Base-by-base conservation (phyloP, 2,888 invertebrate genomes). In the Margaritifera margaritifera region DNA sequence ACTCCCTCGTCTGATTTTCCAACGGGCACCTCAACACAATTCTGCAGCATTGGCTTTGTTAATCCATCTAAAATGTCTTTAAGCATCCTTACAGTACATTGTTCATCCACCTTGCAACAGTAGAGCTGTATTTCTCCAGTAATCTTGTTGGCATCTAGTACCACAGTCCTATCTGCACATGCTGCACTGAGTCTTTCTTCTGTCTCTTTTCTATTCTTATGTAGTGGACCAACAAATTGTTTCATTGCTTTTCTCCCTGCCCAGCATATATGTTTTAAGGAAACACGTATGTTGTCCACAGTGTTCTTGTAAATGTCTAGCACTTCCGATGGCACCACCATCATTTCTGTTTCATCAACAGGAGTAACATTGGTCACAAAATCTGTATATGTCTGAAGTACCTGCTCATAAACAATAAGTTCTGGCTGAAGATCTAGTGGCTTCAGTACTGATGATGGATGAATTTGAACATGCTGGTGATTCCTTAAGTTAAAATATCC, bases 381-480 rank as follows among this genome's bases (percentile, higher is more conserved):
- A 42, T 83, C 81, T 56, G 69, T 68, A 11, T 82, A 81, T 3
- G 87, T 87, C 62, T 81, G 77, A 19, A 85, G 66, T 15, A 86
- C 71, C 62, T 83, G 78, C 57, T 82, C 79, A 63, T 79, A 85
- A 8, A 87, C 80, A 20, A 87, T 66, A 85, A 86, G 86, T 25
- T 80, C 74, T n/a, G 87, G 87, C 15, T 70, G 66, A 6, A 66
- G 15, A 24, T 79, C 84, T 15, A 84, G 69, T 42, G 78, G 58
- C 19, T 68, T 64, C 19, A 87, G 56, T 11, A 79, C 65, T n/a
- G 86, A 85, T 0, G 86, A 87, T 6, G 88, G 88, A 70, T 87
- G 87, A 8, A 86, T 57, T 55, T 80, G 73, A 4, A 84, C 84
- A 50, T 76, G 72, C 52, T 80, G 80, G 6, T 74, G 63, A 25